A percentile compares a stretch with the other conserved stretches of the same genome.
Conservation (phyloP, 1,140 invertebrate species). For the Drosophila triauraria region DNA sequence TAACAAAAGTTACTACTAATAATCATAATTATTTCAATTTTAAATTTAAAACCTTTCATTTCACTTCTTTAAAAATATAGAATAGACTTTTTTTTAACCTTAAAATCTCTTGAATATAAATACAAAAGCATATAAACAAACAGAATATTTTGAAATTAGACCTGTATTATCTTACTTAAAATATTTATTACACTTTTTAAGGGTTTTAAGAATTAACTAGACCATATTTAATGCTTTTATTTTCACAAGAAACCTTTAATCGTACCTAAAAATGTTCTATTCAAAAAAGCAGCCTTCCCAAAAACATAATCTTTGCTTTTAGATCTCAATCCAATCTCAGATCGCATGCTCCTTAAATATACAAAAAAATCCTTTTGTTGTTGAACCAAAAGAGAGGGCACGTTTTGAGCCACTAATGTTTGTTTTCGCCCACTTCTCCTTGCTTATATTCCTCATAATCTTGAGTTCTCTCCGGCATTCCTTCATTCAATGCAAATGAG, state of each 20-base stretch:
- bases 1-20: too few species aligned
- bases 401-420: slow-evolving; percentile 17
- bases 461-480: slow-evolving; percentile 1
- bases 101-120: too few species aligned
- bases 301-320: background rate
- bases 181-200: too few species aligned
- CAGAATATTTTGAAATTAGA: too few species aligned
- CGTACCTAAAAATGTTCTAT: background rate
- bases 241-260: background rate
- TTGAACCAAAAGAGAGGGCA: background rate
- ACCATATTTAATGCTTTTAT: background rate
- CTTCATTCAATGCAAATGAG: slow-evolving; percentile 50
- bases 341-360: background rate
- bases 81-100: too few species aligned
- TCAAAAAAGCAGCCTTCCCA: too few species aligned
- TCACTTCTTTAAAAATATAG: too few species aligned
- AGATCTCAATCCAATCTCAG: background rate
- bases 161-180: too few species aligned
- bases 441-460: background rate
- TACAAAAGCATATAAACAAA: too few species aligned
- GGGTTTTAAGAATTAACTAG: background rate
- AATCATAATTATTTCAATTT: too few species aligned
- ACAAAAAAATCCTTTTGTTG: slow-evolving; percentile 4
- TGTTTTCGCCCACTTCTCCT: slow-evolving; percentile 5
- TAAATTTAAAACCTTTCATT: too few species aligned